Evolutionary conservation across 2,888 invertebrate species (phyloP).

Genomic region (Griposia aprilina): DNA sequence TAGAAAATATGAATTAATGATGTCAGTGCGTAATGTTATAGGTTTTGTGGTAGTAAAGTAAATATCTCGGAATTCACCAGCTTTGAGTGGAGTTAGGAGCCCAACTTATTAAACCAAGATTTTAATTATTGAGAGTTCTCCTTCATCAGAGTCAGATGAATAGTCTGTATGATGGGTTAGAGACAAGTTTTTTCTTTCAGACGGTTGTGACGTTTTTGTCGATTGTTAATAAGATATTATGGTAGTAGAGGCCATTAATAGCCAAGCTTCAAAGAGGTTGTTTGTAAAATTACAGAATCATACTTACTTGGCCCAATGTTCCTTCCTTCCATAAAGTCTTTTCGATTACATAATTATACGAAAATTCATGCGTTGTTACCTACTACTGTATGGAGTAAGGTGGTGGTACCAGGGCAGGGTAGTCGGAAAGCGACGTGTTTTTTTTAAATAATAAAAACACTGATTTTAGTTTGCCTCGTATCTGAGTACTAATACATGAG

Average conservation of each 20-base stretch:
- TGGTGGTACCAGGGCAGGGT: neutral
- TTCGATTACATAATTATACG: neutral
- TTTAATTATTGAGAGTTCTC: conserved; percentile 23
- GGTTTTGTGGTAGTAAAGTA: neutral
- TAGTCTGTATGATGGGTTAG: neutral
- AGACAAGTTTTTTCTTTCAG: neutral
- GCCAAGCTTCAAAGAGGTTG: conserved; percentile 1
- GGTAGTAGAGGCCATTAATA: neutral
- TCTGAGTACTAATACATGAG: conserved; percentile 8
- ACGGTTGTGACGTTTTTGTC: neutral
- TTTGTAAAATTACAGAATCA: conserved; percentile 9
- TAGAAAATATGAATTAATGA: neutral
- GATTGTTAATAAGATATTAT: neutral
- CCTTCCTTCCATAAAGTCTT: neutral
- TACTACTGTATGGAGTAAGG: conserved; percentile 28
- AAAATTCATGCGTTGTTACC: neutral
- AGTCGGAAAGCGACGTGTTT: neutral
- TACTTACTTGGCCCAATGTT: neutral
- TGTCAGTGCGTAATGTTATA: neutral
- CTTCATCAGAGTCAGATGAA: conserved; percentile 17
- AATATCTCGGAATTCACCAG: conserved; percentile 4
- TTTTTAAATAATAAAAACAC: neutral
- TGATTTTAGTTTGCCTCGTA: conserved; percentile 6
- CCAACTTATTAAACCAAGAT: conserved; percentile 17
- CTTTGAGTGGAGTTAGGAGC: conserved; percentile 36